phyloP scores from a whole-genome alignment of 2,888 invertebrate species.

The Melinaea marsaeus region DNA sequence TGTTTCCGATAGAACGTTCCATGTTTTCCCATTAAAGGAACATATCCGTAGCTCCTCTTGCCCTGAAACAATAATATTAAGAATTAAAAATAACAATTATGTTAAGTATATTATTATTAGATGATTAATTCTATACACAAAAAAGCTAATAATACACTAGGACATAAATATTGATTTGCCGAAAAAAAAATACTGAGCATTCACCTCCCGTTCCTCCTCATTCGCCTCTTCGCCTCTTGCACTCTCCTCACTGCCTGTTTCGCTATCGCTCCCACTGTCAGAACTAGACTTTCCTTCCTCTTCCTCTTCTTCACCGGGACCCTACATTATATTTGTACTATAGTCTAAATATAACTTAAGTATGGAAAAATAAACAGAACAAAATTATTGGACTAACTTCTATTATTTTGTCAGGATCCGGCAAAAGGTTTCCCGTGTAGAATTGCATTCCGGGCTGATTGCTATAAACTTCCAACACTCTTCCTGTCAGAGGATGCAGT shows the following conservation, averaged over 20 bases:
- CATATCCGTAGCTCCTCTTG: slow-evolving; percentile 53
- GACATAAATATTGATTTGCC: slow-evolving; percentile 6
- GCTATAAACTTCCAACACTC: slow-evolving; percentile 87
- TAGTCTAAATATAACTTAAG: too few species aligned
- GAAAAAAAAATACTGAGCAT: slow-evolving; percentile 13
- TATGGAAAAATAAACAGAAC: background rate
- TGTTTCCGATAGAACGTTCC: slow-evolving; percentile 84
- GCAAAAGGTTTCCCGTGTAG: slow-evolving; percentile 89
- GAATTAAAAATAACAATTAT: background rate
- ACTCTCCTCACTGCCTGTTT: slow-evolving; percentile 43
- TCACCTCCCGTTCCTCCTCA: slow-evolving; percentile 57
- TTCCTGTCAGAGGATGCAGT: slow-evolving; percentile 82
- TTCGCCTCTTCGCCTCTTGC: slow-evolving; percentile 45
- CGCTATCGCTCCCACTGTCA: slow-evolving; percentile 38
- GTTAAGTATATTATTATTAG: too few species aligned
- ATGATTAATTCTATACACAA: too few species aligned
- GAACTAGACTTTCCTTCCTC: slow-evolving; percentile 37
- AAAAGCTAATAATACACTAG: background rate
- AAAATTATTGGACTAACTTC: slow-evolving; percentile 41
- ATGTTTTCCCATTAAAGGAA: slow-evolving; percentile 82
- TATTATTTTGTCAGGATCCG: slow-evolving; percentile 73
- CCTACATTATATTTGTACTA: slow-evolving; percentile 18
- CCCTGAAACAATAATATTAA: slow-evolving; percentile 49
- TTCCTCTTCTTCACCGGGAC: slow-evolving; percentile 34
- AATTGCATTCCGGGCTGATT: slow-evolving; percentile 95